phyloP scores from a whole-genome alignment of 2,113 vertebrate species.

The Ceuthmochares aereus region DNA sequence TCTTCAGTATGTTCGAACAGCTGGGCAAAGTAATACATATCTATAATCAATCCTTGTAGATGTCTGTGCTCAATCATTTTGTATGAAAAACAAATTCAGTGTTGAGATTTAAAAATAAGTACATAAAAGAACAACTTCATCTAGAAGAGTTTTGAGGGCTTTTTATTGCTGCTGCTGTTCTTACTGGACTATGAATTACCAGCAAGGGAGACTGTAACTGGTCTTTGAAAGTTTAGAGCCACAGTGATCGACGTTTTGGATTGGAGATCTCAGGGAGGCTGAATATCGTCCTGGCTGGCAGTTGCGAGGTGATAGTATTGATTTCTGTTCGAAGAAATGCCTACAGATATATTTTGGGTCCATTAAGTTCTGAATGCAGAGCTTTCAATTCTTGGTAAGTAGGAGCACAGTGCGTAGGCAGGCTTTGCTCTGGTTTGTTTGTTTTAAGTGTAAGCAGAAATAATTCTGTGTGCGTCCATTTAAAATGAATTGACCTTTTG shows the following conservation, averaged over 20 bases:
- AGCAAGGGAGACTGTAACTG: neutral
- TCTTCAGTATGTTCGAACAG: neutral
- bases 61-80: neutral
- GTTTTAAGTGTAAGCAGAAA: slow-evolving; percentile 7
- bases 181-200: neutral
- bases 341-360: slow-evolving; percentile 10
- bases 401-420: slow-evolving; percentile 14
- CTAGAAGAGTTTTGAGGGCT: neutral
- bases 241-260: neutral
- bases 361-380: slow-evolving; percentile 26
- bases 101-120: neutral
- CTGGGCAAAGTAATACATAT: neutral
- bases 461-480: slow-evolving; percentile 33
- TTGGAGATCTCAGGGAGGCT: neutral
- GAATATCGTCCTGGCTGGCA: slow-evolving; percentile 13
- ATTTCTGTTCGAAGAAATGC: slow-evolving; percentile 51
- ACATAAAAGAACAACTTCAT: neutral
- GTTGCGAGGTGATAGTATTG: slow-evolving; percentile 34
- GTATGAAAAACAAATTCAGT: neutral
- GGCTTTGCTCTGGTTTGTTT: slow-evolving; percentile 4
- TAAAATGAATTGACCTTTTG: slow-evolving; percentile 70
- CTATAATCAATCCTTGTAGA: neutral
- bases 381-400: slow-evolving; percentile 66
- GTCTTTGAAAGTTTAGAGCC: neutral
- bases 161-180: neutral